Conservation (phyloP, 1,140 invertebrate species). For the Nautilus pompilius region DNA sequence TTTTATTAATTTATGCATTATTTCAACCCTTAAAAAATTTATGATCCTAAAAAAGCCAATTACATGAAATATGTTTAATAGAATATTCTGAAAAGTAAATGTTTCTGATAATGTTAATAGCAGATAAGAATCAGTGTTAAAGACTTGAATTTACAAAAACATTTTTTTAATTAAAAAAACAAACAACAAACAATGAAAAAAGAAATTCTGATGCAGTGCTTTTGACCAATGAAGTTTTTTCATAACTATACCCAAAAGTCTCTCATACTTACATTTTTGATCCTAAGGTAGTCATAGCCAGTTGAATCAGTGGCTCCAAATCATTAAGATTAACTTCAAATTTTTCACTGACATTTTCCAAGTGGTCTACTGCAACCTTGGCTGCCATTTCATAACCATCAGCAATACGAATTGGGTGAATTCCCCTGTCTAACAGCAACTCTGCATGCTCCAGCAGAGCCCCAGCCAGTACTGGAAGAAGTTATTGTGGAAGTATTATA, state of each 20-base stretch:
- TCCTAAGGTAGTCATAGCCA: slow-evolving; percentile 96
- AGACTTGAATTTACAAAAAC: too few relatives aligned
- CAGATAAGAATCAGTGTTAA: too few relatives aligned
- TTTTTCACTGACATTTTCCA: slow-evolving; percentile 84
- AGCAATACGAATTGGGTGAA: slow-evolving; percentile 97
- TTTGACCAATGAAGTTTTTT: not conserved
- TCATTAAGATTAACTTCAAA: slow-evolving; percentile 83
- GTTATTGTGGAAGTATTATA: too few relatives aligned
- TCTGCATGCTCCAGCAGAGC: slow-evolving; percentile 95
- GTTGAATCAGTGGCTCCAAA: slow-evolving; percentile 81
- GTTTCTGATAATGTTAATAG: too few relatives aligned
- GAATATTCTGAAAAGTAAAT: too few relatives aligned
- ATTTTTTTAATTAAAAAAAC: too few relatives aligned
- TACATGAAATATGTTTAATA: too few relatives aligned
- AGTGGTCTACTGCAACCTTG: slow-evolving; percentile 79
- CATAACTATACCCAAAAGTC: not conserved
- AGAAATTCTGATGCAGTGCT: not conserved
- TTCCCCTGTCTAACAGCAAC: slow-evolving; percentile 87
- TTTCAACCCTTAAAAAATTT: too few relatives aligned
- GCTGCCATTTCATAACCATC: slow-evolving; percentile 99
- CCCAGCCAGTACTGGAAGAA: slow-evolving; percentile 71
- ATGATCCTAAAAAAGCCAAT: too few relatives aligned
- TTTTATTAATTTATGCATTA: too few relatives aligned
- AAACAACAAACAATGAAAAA: not conserved
- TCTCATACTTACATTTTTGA: slow-evolving; percentile 84